Evolutionary conservation across 53 echinoderm and acorn worm genomes (phyloP), one percentile per base, ranked within the genome.

Genomic region (Temnopleurus reevesii): DNA sequence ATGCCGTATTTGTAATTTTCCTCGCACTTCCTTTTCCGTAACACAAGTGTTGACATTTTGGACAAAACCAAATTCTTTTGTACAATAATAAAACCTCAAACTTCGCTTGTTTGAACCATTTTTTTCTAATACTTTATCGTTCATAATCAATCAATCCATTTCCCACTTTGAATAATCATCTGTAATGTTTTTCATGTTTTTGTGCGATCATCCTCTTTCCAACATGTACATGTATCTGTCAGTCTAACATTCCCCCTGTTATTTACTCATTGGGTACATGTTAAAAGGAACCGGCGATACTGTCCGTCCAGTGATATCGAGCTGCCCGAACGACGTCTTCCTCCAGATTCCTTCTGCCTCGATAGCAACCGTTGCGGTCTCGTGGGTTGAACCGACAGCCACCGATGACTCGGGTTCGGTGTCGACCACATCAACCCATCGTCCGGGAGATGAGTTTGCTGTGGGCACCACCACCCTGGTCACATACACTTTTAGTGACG

Each of bases 401-500:
- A 34, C 79, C 24, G 91, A 91, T 43, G 46, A 77, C 64, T 91
- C 91, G 3, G 60, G 55, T 17, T 76, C 87, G 0, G 21, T 27
- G 27, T 44, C 59, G 28, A 21, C 46, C 26, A 9, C 29, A n/a
- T 59, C 85, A 18, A 77, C 90, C n/a, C 90, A 90, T 34, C 21
- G 8, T 5, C 61, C 79, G 44, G 92, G 92, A 19, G 88, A 87
- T 59, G 18, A 18, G 6, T 92, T 92, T 60, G 60, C 90, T 59
- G 60, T 92, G 26, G 90, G 85, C 44, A 45, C 56, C 9, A 6
- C 91, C 1, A 77, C 92, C 9, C 23, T 34, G 46, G 90, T 92
- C 46, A 84, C 83, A 0, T 92, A 95, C 77, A 89, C 91, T 0
- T 95, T 90, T 65, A 71, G 88, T 45, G 92, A 92, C 59, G 33